phyloP scores from a whole-genome alignment of 2,797 vertebrate species.

The Sparidentex hasta region DNA sequence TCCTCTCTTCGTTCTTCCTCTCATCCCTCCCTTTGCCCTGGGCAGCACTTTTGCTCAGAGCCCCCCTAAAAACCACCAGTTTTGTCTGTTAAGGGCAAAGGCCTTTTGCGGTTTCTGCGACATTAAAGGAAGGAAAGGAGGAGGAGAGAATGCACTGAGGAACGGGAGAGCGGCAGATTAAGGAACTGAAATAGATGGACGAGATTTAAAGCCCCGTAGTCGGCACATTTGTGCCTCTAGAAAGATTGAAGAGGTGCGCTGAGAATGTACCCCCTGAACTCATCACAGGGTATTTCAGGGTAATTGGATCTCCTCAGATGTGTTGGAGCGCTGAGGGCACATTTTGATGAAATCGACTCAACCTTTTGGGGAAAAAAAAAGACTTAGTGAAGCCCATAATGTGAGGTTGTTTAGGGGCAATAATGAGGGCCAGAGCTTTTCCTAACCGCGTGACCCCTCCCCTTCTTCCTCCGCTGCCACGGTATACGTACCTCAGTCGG shows the following conservation, averaged over 20 bases:
- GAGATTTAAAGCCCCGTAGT: slow-evolving; percentile 40
- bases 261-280: slow-evolving; percentile 48
- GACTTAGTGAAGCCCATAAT: slow-evolving; percentile 58
- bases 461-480: not conserved
- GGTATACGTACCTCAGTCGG: slow-evolving; percentile 14
- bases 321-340: slow-evolving; percentile 39
- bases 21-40: slow-evolving; percentile 68
- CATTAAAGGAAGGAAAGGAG: slow-evolving; percentile 55
- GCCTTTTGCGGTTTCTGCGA: slow-evolving; percentile 70
- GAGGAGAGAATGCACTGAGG: slow-evolving; percentile 44
- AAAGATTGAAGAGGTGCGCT: slow-evolving; percentile 69
- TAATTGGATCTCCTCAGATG: slow-evolving; percentile 58
- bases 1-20: slow-evolving; percentile 68
- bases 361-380: slow-evolving; percentile 40
- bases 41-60: slow-evolving; percentile 68
- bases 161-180: slow-evolving; percentile 59
- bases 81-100: slow-evolving; percentile 69
- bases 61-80: slow-evolving; percentile 67
- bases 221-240: slow-evolving; percentile 37
- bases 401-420: slow-evolving; percentile 58
- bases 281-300: slow-evolving; percentile 38
- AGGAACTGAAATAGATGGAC: slow-evolving; percentile 64
- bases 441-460: slow-evolving; percentile 58
- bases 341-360: slow-evolving; percentile 64
- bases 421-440: slow-evolving; percentile 65